Evolutionary conservation across 2,113 vertebrate species (phyloP).

Genomic region (Heterocephalus glaber): DNA sequence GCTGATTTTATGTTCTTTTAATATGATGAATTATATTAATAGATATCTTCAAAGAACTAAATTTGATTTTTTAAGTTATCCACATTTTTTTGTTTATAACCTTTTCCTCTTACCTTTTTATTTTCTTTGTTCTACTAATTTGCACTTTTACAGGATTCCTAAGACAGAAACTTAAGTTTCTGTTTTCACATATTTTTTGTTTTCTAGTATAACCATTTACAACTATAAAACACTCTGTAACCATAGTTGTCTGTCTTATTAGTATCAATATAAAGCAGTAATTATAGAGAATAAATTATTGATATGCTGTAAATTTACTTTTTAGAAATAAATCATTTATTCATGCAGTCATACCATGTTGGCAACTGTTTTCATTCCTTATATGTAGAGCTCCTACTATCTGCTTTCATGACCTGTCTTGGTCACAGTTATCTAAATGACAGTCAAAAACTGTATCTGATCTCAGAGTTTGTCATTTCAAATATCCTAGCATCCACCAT

Average conservation of each 20-base stretch:
- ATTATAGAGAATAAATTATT: background rate
- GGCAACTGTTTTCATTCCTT: background rate
- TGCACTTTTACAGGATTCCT: background rate
- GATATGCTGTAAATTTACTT: background rate
- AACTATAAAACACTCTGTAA: background rate
- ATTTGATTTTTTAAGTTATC: background rate
- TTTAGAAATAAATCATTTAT: background rate
- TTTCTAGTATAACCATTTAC: background rate
- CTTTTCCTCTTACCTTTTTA: background rate
- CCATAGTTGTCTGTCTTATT: background rate
- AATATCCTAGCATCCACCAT: background rate
- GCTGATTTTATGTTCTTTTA: background rate
- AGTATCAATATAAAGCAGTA: background rate
- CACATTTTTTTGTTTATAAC: background rate
- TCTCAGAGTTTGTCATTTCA: background rate
- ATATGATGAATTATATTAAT: background rate
- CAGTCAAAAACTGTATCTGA: background rate
- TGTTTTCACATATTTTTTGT: background rate
- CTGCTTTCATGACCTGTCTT: background rate
- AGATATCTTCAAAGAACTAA: background rate
- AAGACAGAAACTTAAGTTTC: background rate
- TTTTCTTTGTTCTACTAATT: constrained; percentile 6
- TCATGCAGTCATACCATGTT: background rate
- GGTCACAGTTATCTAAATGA: background rate
- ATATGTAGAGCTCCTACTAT: background rate